Evolutionary conservation across 2,888 invertebrate species (phyloP).

Genomic region (Spilosoma lubricipeda): DNA sequence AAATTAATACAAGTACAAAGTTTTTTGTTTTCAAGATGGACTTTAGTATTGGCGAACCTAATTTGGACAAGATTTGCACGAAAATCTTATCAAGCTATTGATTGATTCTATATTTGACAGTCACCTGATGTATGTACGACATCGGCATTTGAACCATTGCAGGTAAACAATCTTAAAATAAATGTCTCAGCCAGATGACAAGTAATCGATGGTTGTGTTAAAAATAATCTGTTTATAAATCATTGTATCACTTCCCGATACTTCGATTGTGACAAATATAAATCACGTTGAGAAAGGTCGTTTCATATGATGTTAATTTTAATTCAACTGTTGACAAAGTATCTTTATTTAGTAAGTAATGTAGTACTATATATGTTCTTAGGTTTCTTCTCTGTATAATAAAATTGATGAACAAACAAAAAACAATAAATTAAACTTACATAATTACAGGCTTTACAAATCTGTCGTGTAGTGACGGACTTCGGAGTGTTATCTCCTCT

Average conservation of each 20-base stretch:
- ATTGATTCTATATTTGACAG: constrained; percentile 36
- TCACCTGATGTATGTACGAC: constrained; percentile 41
- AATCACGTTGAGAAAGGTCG: background rate
- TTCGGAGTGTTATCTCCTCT: too few relatives aligned
- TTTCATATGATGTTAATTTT: background rate
- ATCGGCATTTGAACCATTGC: constrained; percentile 33
- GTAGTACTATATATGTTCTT: too few relatives aligned
- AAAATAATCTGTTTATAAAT: constrained; percentile 23
- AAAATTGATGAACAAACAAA: too few relatives aligned
- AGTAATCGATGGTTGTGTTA: constrained; percentile 27
- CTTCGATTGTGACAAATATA: background rate
- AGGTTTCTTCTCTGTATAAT: too few relatives aligned
- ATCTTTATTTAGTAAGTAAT: background rate
- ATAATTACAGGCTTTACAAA: too few relatives aligned
- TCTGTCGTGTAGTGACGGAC: too few relatives aligned
- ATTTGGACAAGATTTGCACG: constrained; percentile 4
- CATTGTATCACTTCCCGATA: constrained; percentile 4
- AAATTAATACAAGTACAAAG: constrained; percentile 1
- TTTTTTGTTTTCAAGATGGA: background rate
- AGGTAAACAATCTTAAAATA: constrained; percentile 42
- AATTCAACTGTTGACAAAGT: background rate
- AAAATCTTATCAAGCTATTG: background rate
- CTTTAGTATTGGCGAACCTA: background rate
- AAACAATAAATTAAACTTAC: too few relatives aligned
- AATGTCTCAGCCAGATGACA: constrained; percentile 22